Percentiles rank a stretch among this genome's conserved stretches.
Evolutionary conservation across 2,888 invertebrate genomes (phyloP).

Genomic region (Ptychoptera albimana): DNA sequence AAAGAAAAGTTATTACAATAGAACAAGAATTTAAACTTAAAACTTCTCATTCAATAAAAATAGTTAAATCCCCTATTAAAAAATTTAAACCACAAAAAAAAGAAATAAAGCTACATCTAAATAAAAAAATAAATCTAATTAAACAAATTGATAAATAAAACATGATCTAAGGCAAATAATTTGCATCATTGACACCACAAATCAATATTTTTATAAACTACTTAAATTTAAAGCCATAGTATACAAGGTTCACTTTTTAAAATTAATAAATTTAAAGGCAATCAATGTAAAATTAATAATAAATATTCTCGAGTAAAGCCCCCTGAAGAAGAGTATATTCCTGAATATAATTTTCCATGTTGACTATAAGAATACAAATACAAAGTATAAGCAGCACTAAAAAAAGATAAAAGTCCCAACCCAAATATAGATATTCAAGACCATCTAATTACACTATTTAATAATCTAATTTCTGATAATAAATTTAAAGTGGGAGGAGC

Average conservation of each 20-base stretch:
- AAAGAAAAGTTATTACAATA: slow-evolving; percentile 38
- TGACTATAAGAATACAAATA: slow-evolving; percentile 46
- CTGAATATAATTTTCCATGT: slow-evolving; percentile 39
- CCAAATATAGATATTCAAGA: slow-evolving; percentile 34
- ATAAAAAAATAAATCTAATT: slow-evolving; percentile 35
- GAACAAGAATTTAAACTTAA: slow-evolving; percentile 33
- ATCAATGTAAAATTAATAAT: slow-evolving; percentile 43
- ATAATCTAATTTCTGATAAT: slow-evolving; percentile 45
- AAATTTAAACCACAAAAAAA: slow-evolving; percentile 30
- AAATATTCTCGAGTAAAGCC: slow-evolving; percentile 40
- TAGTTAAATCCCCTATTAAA: slow-evolving; percentile 30
- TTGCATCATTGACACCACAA: slow-evolving; percentile 47
- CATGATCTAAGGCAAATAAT: slow-evolving; percentile 34
- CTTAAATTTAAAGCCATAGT: slow-evolving; percentile 41
- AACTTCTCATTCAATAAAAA: slow-evolving; percentile 40
- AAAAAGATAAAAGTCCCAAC: slow-evolving; percentile 43
- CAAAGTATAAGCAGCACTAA: slow-evolving; percentile 47
- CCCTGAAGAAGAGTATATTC: slow-evolving; percentile 34
- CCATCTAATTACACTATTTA: slow-evolving; percentile 40
- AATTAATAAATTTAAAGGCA: slow-evolving; percentile 45
- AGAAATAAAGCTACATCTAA: slow-evolving; percentile 29
- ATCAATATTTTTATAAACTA: slow-evolving; percentile 52
- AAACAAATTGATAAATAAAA: slow-evolving; percentile 36
- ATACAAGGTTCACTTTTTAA: slow-evolving; percentile 36
- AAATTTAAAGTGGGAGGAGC: slow-evolving; percentile 52